phyloP scores from a whole-genome alignment of 2,888 invertebrate genomes.

The Patella caerulea region DNA sequence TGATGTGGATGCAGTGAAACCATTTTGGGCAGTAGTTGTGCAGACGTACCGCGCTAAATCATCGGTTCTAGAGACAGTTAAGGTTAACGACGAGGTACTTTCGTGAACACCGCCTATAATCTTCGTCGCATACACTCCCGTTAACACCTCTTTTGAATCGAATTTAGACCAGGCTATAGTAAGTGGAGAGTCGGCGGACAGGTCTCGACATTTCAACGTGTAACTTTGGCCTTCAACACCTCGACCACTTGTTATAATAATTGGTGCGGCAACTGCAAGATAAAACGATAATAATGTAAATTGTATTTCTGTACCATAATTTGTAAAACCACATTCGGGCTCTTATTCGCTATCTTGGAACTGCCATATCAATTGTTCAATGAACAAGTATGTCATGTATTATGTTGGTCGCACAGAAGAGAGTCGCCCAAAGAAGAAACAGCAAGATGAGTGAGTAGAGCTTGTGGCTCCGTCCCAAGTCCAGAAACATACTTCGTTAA shows the following conservation, averaged over 20 bases:
- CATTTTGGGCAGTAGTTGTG: not conserved
- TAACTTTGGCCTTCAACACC: not conserved
- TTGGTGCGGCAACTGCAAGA: not conserved
- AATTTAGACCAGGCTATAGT: not conserved
- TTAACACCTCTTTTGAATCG: not conserved
- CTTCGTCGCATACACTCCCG: not conserved
- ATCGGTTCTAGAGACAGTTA: not conserved
- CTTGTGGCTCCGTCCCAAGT: no score
- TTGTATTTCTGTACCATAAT: no score
- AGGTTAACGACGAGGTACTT: not conserved
- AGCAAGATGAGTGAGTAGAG: no score
- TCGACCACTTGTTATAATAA: not conserved
- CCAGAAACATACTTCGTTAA: no score
- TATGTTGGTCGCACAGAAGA: no score
- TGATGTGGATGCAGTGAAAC: not conserved
- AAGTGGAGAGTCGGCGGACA: not conserved
- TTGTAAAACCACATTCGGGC: no score
- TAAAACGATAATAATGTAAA: no score
- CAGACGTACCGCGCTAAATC: not conserved
- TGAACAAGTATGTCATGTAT: no score
- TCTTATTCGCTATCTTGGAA: no score
- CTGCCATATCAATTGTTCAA: no score
- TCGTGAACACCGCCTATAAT: not conserved
- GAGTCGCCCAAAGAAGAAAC: no score
- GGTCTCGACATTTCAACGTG: not conserved